Conservation (phyloP, 2,113 vertebrate species). For the Hemiscyllium ocellatum region DNA sequence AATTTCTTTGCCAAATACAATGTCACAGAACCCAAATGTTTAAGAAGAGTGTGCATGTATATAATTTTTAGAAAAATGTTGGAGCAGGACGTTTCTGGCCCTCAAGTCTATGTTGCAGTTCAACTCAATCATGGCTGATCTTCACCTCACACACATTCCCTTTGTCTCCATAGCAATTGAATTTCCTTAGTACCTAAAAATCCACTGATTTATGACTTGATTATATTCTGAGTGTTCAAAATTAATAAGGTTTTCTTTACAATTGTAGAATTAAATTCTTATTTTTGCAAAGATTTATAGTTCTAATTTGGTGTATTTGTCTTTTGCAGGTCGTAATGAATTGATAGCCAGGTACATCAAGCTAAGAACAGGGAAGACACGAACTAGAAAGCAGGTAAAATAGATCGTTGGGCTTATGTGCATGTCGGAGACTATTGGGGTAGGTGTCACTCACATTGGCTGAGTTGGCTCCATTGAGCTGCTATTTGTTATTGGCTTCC, state of each 20-base stretch:
- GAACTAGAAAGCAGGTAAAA: constrained; percentile 98
- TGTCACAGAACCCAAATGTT: neutral
- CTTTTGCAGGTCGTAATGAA: constrained; percentile 84
- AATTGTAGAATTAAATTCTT: constrained; percentile 44
- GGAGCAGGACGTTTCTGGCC: no score
- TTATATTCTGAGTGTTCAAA: neutral
- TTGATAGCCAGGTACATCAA: constrained; percentile 99
- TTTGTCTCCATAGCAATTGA: no score
- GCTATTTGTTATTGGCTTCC: constrained; percentile 46
- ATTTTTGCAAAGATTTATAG: neutral
- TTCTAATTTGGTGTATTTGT: neutral
- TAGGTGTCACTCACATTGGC: constrained; percentile 50
- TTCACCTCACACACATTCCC: no score
- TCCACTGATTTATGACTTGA: no score
- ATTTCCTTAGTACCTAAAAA: no score
- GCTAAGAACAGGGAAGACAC: constrained; percentile 94
- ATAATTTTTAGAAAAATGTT: no score
- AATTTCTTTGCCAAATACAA: neutral
- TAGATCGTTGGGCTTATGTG: constrained; percentile 36
- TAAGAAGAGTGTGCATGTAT: neutral
- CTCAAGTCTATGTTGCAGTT: no score
- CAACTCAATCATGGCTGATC: no score
- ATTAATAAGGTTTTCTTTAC: constrained; percentile 41
- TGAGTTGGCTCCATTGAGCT: constrained; percentile 54
- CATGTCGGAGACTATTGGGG: neutral